Base-by-base conservation (phyloP, 2,888 invertebrate genomes). In the Drosophila bunnanda region DNA sequence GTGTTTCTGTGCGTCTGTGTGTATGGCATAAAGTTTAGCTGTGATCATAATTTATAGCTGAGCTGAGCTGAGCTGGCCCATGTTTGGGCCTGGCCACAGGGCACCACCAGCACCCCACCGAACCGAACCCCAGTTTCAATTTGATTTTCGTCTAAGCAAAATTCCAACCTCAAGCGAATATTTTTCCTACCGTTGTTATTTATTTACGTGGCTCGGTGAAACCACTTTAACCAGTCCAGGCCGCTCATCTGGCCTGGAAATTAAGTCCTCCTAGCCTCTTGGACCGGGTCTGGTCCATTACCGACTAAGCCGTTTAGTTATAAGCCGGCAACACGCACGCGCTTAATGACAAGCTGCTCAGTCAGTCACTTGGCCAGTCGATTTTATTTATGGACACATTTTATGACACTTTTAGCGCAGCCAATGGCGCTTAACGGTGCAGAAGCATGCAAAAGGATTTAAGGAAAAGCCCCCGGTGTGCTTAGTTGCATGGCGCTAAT, bases 21-120 rank as follows among this genome's bases (percentile, higher is more conserved):
- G 53, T 55, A 34, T 44, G 70, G 67, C 77, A 82, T 80, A 83
- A 80, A 86, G 75, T 70, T 77, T 68, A 72, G 88, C 67, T 87
- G 84, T 84, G 84, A 82, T 89, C 82, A 87, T 82, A 87, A 82
- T 82, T 82, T 82, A 82, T 82, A 52, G 88, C 61, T 34, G 50
- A 50, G 50, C 50, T 48, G 48, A 32, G 32, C 50, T 32, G 48
- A 22, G 50, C 50, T 58, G 67, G 58, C 67, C 54, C 62, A 41
- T 64, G 56, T 62, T 43, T 50, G 41, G 41, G 39, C 39, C 50
- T 57, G 20, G 41, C 28, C 44, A 22, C 34, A 54, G 34, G 44
- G 22, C 28, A 38, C 38, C 34, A 9, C n/a, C n/a, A n/a, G n/a
- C 15, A 52, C 20, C n/a, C 9, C 39, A 22, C 15, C 32, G 10